Evolutionary conservation across 2,113 vertebrate species (phyloP), one percentile per base, ranked within the genome.

Genomic region (Odobenus rosmarus): DNA sequence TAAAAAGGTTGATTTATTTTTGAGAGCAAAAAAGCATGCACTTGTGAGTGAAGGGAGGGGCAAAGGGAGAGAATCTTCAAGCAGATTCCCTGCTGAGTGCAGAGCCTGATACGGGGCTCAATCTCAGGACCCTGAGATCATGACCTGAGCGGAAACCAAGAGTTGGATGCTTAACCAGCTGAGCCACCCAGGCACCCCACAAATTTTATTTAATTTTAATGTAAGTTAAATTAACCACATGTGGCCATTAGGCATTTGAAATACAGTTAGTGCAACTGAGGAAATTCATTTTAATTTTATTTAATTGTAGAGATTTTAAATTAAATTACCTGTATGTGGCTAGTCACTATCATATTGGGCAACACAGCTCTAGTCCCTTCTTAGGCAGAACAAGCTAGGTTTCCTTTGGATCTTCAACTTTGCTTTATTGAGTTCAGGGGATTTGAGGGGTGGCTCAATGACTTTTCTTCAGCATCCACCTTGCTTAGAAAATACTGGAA

Each of bases 401-500:
- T n/a, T 87, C 23, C 11, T 86, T 28, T 80, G n/a, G 12, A n/a
- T 77, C 28, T 64, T 97, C 49, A 82, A 7, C 39, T 92, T 89
- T 49, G n/a, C 64, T 67, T 94, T 88, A 18, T 39, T 94, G 53
- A 31, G 5, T 49, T 28, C 10, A 88, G 28, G 19, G 95, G 28
- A 86, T 64, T 16, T 21, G 3, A 64, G 24, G 7, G 39, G 7
- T 93, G 23, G 76, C 21, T 79, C 64, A 42, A 0, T 81, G 36
- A 59, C 59, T 64, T 91, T 79, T 88, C 18, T 28, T 95, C 26
- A 79, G 21, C 7, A 85, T 82, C 31, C 12, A 24, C 46, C 42
- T 91, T 89, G 53, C 39, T 79, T 93, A 62, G 72, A 94, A 94
- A 96, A 85, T 80, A 53, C 39, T 80, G 31, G 57, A 92, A 95